A percentile compares a stretch with the other conserved stretches of the same genome.
phyloP scores from a whole-genome alignment of 2,113 vertebrate species.

The Chloropsis hardwickii region DNA sequence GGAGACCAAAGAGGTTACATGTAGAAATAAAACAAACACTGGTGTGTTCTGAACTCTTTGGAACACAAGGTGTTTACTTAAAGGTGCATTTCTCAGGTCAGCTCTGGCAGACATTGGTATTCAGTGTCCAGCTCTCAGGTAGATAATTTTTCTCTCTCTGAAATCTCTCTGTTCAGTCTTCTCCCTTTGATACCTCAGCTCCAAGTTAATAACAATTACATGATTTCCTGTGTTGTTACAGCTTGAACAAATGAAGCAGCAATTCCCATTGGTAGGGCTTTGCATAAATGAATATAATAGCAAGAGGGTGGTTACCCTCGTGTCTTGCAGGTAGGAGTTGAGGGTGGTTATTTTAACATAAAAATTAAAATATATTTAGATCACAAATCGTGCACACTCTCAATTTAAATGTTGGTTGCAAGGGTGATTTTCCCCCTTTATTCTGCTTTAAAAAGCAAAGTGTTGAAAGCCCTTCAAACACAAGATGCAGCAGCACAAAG shows the following conservation, averaged over 20 bases:
- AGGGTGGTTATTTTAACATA: neutral
- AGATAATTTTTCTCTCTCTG: neutral
- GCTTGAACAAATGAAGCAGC: neutral
- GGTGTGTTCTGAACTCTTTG: neutral
- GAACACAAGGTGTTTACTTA: neutral
- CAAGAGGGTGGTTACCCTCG: neutral
- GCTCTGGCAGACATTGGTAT: neutral
- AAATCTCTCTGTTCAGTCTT: neutral
- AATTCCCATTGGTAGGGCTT: neutral
- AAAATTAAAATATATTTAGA: constrained; percentile 17
- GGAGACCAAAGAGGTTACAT: constrained; percentile 43
- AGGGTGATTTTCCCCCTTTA: neutral
- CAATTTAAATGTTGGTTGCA: neutral
- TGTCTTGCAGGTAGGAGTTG: neutral
- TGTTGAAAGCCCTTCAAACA: neutral
- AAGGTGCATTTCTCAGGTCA: neutral
- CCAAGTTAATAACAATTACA: neutral
- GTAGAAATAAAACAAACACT: constrained; percentile 55
- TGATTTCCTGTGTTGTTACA: neutral
- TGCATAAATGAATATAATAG: neutral
- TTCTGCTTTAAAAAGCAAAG: neutral
- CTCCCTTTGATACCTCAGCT: neutral
- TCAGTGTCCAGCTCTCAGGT: neutral
- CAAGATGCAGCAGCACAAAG: neutral
- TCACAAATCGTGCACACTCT: neutral